A percentile compares a stretch with the other conserved stretches of the same genome.
phyloP scores from a whole-genome alignment of 2,888 invertebrate species.

The Chelonus formosanus region DNA sequence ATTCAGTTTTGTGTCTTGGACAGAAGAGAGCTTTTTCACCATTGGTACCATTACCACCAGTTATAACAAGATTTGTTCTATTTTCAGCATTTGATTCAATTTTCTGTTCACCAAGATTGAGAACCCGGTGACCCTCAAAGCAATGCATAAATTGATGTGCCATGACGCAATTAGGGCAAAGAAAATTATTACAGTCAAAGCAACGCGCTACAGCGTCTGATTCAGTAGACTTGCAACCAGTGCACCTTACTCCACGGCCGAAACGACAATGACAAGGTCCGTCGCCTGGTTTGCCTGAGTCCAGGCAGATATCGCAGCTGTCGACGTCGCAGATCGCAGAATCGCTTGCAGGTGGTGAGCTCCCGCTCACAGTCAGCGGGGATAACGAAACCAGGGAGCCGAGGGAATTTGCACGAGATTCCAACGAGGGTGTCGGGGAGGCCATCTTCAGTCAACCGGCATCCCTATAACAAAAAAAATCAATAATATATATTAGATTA shows the following conservation, averaged over 20 bases:
- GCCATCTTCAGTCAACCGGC: conserved; percentile 93
- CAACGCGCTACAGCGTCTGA: conserved; percentile 95
- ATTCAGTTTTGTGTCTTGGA: conserved; percentile 88
- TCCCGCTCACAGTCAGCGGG: conserved; percentile 85
- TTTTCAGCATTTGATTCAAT: conserved; percentile 64
- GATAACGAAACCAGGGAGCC: conserved; percentile 78
- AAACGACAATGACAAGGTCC: conserved; percentile 65
- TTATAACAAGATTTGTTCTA: conserved; percentile 40
- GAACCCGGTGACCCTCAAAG: conserved; percentile 94
- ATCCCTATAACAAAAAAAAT: conserved; percentile 75
- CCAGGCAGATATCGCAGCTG: conserved; percentile 63
- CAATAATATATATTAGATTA: conserved; percentile 13
- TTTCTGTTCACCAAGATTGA: conserved; percentile 75
- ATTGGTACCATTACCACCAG: conserved; percentile 57
- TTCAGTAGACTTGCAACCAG: conserved; percentile 95
- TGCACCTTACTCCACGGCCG: conserved; percentile 79
- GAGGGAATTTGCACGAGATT: conserved; percentile 92
- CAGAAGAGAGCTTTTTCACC: conserved; percentile 79
- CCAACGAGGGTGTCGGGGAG: conserved; percentile 91
- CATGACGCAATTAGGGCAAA: conserved; percentile 97
- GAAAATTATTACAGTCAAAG: conserved; percentile 94
- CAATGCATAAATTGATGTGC: conserved; percentile 99
- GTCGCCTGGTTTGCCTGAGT: conserved; percentile 60
- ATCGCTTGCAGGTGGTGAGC: conserved; percentile 86
- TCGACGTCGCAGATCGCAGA: conserved; percentile 79